Base-by-base conservation (phyloP, 1,140 invertebrate genomes). In the Aradophagus sp. region DNA sequence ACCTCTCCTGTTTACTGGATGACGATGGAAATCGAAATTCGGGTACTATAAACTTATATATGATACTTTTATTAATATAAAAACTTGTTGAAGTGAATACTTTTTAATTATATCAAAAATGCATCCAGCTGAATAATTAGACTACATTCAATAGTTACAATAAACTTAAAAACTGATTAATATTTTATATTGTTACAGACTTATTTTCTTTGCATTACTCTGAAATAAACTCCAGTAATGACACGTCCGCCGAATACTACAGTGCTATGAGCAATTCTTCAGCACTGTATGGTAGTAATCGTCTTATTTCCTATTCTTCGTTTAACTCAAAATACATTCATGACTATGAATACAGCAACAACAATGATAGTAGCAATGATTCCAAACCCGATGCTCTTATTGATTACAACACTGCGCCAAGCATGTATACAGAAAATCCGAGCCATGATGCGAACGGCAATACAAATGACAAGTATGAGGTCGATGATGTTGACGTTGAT, bases 191-290 rank as follows among this genome's bases (percentile, higher is more conserved):
- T 8, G 2, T 74, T 73, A 1, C 32, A 79, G 84, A 86, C 53
- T 77, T 84, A 36, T 62, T 80, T 0, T 81, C 82, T 1, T 47
- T 86, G 2, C 82, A 85, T 47, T 86, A 85, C 31, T 79, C 84
- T 2, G 70, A 82, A 52, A 77, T 83, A 42, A 82, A 73, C 42
- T 17, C 74, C 7, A 66, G 73, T 31, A 70, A 19, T 35, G 78
- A 82, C 35, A 56, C 66, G 15, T 73, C 79, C 2, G 77, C 79
- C 3, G 82, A 85, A 71, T 84, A 83, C 35, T 84, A 83, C 63
- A 80, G 70, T 55, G 67, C 83, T 44, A 80, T 85, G 26, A 70
- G 58, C 74, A 77, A 83, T 48, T 74, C 80, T 31, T 75, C 79
- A 15, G 75, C 80, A 14, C 63, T 79, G 17, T 83, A 79, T 31